These are phyloP conservation scores for Electrophaes corylata DNA, from an alignment of 2,888 invertebrate genomes.

Conservation along the genomic window DNA sequence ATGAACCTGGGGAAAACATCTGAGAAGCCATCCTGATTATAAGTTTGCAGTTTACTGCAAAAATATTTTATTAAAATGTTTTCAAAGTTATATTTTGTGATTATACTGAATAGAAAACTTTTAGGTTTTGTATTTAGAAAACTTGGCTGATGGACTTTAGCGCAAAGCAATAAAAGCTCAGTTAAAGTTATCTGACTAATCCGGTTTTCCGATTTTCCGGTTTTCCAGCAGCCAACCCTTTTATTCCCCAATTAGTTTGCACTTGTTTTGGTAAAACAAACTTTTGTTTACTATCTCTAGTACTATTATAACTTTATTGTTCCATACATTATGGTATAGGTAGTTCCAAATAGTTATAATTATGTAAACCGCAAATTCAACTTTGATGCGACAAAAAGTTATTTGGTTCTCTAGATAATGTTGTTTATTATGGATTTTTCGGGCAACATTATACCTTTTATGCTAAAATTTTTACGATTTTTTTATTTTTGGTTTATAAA, in stretches of 20 bases:
- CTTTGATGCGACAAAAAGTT: constrained; percentile 3
- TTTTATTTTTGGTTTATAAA: too few species aligned
- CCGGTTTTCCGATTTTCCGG: too few species aligned
- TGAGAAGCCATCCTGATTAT: too few species aligned
- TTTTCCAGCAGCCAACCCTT: constrained; percentile 4
- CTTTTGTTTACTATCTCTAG: constrained; percentile 34
- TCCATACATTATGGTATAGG: constrained; percentile 5
- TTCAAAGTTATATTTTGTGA: too few species aligned
- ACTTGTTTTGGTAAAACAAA: constrained; percentile 43
- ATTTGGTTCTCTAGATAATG: background rate
- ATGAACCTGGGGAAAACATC: too few species aligned
- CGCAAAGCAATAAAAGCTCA: background rate
- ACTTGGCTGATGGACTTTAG: too few species aligned
- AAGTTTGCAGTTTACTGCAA: too few species aligned
- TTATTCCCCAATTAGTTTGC: constrained; percentile 36
- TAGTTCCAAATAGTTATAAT: constrained; percentile 26
- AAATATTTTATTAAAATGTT: too few species aligned
- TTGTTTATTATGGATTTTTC: background rate
- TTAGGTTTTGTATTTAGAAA: too few species aligned
- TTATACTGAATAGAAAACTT: too few species aligned
- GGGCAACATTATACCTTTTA: too few species aligned
- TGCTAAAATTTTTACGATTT: too few species aligned
- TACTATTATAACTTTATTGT: constrained; percentile 26
- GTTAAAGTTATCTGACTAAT: background rate
- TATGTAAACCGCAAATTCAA: constrained; percentile 18